Evolutionary conservation across 2,113 vertebrate species (phyloP).

Genomic region (Tragulus kanchil): DNA sequence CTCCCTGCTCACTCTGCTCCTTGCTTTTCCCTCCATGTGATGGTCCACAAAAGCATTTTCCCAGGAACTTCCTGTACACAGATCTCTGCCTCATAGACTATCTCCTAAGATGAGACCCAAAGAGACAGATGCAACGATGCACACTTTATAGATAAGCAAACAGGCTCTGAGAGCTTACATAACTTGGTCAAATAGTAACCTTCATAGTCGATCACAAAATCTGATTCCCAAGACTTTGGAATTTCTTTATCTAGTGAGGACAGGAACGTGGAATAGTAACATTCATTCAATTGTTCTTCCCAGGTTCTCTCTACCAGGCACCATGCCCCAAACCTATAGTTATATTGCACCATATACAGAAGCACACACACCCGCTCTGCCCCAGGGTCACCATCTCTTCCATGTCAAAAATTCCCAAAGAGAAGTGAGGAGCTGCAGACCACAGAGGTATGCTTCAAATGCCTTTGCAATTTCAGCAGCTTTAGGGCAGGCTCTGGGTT

Average conservation of each 20-base stretch:
- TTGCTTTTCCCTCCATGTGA: background rate
- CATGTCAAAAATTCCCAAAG: background rate
- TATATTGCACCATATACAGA: background rate
- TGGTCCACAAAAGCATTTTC: background rate
- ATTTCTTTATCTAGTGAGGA: background rate
- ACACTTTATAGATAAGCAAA: background rate
- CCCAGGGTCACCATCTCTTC: background rate
- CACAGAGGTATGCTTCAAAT: background rate
- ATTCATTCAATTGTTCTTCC: background rate
- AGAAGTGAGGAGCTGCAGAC: background rate
- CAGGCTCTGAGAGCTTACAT: background rate
- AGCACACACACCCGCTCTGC: background rate
- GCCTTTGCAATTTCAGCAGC: background rate
- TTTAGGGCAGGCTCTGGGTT: background rate
- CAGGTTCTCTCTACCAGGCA: background rate
- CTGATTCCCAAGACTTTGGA: background rate
- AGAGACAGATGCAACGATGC: background rate
- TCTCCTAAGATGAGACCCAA: background rate
- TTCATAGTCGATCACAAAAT: background rate
- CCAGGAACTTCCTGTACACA: background rate
- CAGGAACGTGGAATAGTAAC: background rate
- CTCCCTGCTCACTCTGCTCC: background rate
- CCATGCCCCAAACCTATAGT: background rate
- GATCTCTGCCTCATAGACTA: background rate
- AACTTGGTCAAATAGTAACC: background rate